A percentile compares a stretch with the other conserved stretches of the same genome.
These are phyloP conservation scores for Marasmarcha lunaedactyla DNA, from an alignment of 2,888 invertebrate species.

Conservation along the genomic window DNA sequence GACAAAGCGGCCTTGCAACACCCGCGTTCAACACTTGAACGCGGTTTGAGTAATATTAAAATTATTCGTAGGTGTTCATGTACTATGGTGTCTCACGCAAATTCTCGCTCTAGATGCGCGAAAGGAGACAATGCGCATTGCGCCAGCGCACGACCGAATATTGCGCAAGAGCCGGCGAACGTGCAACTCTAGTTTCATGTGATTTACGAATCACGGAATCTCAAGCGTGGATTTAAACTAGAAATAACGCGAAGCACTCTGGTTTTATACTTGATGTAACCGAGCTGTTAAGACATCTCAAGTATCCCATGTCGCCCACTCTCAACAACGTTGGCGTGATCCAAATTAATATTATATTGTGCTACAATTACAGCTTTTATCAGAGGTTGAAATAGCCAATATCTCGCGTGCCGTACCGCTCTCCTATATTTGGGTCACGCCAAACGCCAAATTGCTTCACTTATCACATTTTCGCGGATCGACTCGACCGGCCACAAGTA, in stretches of 20 bases:
- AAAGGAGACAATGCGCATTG: slow-evolving; percentile 39
- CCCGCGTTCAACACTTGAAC: neutral
- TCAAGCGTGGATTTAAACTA: neutral
- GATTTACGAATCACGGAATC: slow-evolving; percentile 30
- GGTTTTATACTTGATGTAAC: neutral
- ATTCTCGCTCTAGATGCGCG: slow-evolving; percentile 43
- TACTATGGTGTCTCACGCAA: slow-evolving; percentile 30
- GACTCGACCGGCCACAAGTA: slow-evolving; percentile 11
- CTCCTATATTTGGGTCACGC: slow-evolving; percentile 32
- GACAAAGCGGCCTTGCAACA: slow-evolving; percentile 1
- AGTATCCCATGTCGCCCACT: slow-evolving; percentile 22
- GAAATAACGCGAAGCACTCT: neutral
- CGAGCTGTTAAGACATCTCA: neutral
- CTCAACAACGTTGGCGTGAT: slow-evolving; percentile 35
- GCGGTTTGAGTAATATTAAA: neutral
- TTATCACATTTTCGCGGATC: slow-evolving; percentile 34
- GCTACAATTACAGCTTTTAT: slow-evolving; percentile 39
- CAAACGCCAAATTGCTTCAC: slow-evolving; percentile 30
- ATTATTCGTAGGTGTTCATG: slow-evolving; percentile 1
- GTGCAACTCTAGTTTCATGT: slow-evolving; percentile 27
- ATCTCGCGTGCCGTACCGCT: slow-evolving; percentile 24
- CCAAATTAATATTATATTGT: slow-evolving; percentile 46
- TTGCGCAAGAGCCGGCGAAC: slow-evolving; percentile 20
- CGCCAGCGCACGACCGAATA: slow-evolving; percentile 17
- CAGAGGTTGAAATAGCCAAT: slow-evolving; percentile 27